Conservation (phyloP, 2,797 vertebrate species). For the Glossophaga mutica region DNA sequence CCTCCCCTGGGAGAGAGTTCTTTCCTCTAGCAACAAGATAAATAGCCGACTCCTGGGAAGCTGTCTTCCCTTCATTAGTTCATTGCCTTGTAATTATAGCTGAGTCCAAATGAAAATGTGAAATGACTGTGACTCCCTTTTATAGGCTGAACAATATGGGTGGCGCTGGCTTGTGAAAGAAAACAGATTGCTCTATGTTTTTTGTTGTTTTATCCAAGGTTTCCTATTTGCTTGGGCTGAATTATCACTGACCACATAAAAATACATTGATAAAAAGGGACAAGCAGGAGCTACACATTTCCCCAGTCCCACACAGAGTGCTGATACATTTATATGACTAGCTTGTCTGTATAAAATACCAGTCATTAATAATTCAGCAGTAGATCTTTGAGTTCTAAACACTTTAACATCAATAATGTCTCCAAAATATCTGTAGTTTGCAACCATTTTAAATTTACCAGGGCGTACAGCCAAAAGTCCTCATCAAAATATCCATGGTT, state of each 20-base stretch:
- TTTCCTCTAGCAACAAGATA: background rate
- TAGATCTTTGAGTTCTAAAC: background rate
- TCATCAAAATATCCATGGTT: background rate
- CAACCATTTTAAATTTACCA: background rate
- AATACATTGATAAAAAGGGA: conserved; percentile 37
- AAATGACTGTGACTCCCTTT: conserved; percentile 24
- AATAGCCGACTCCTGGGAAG: background rate
- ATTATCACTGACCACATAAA: conserved; percentile 35
- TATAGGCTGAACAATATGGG: background rate
- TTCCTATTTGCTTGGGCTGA: conserved; percentile 52
- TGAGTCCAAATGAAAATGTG: conserved; percentile 16
- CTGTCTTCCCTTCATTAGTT: background rate
- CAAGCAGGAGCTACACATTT: background rate
- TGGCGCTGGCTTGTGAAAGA: background rate
- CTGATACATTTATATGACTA: conserved; percentile 25
- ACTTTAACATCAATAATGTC: background rate
- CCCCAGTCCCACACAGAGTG: background rate
- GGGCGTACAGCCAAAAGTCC: background rate
- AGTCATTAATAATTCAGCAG: conserved; percentile 40
- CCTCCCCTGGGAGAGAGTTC: background rate
- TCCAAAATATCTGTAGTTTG: background rate
- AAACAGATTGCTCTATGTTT: conserved; percentile 8
- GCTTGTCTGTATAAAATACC: background rate
- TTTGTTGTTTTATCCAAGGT: conserved; percentile 28
- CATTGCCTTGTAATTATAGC: background rate